phyloP scores from a whole-genome alignment of 2,113 vertebrate genomes.

The Ictalurus punctatus region DNA sequence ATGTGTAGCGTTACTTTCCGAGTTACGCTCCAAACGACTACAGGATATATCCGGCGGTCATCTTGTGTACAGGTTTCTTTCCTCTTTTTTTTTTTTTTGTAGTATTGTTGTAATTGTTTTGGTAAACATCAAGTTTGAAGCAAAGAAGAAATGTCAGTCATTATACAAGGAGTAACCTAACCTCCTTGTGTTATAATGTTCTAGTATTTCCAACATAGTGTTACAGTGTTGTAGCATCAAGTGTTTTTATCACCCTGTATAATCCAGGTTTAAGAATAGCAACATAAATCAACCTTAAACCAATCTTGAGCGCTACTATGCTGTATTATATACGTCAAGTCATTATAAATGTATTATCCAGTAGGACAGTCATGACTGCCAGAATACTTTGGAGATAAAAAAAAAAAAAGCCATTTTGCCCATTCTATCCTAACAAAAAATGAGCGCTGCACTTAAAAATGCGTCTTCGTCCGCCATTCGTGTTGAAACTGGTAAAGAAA shows the following conservation, averaged over 20 bases:
- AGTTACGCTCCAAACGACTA: not conserved
- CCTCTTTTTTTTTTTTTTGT: not conserved
- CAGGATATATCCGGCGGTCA: not conserved
- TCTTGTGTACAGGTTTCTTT: not conserved
- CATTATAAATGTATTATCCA: not conserved
- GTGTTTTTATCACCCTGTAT: not conserved
- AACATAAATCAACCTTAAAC: not conserved
- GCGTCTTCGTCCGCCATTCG: not conserved
- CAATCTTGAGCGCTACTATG: not conserved
- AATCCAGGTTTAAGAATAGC: not conserved
- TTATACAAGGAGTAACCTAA: not conserved
- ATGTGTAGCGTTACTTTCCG: not conserved
- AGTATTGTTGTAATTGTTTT: not conserved
- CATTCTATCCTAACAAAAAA: not conserved
- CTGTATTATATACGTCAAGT: not conserved
- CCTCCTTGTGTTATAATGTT: not conserved
- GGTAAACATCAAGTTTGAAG: not conserved
- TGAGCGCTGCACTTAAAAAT: not conserved
- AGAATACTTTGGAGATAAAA: not conserved
- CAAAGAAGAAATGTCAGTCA: not conserved
- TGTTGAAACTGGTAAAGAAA: not conserved
- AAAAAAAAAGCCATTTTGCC: not conserved
- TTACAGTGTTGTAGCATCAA: not conserved
- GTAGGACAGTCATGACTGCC: not conserved
- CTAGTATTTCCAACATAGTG: not conserved